Evolutionary conservation across 2,797 vertebrate species (phyloP).

Genomic region (Brachyrhaphis roseni): DNA sequence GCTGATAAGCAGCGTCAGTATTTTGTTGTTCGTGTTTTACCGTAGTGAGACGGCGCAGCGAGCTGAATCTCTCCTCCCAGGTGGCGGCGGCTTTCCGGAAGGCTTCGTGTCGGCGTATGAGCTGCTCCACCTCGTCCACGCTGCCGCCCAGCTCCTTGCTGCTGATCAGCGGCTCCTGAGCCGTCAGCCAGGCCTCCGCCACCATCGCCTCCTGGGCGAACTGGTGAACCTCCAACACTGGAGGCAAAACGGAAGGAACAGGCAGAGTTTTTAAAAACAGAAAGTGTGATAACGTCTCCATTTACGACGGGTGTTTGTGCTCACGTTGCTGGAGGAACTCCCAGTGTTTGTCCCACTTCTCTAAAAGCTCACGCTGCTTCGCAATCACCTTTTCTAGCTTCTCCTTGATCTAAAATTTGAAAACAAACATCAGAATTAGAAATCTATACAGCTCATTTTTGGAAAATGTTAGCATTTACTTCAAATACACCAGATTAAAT

Average conservation of each 20-base stretch:
- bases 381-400: slow-evolving; percentile 89
- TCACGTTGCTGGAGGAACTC: slow-evolving; percentile 92
- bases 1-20: too few relatives aligned
- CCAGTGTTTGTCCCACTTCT: slow-evolving; percentile 96
- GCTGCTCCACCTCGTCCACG: slow-evolving; percentile 95
- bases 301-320: slow-evolving; percentile 40
- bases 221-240: slow-evolving; percentile 96
- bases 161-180: slow-evolving; percentile 90
- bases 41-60: slow-evolving; percentile 90
- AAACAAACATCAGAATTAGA: slow-evolving; percentile 20
- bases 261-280: neutral
- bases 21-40: slow-evolving; percentile 59
- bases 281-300: too few relatives aligned
- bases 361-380: slow-evolving; percentile 89
- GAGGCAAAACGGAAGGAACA: neutral
- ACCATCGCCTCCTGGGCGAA: slow-evolving; percentile 97
- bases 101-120: slow-evolving; percentile 91
- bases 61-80: slow-evolving; percentile 97
- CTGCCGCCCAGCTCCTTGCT: slow-evolving; percentile 91
- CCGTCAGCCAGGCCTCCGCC: slow-evolving; percentile 93
- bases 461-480: neutral
- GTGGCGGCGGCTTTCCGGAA: slow-evolving; percentile 91
- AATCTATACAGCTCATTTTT: neutral
- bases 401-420: slow-evolving; percentile 86
- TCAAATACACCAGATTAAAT: neutral